phyloP scores from a whole-genome alignment of 2,888 invertebrate species.

The Sarcophaga rosellei region DNA sequence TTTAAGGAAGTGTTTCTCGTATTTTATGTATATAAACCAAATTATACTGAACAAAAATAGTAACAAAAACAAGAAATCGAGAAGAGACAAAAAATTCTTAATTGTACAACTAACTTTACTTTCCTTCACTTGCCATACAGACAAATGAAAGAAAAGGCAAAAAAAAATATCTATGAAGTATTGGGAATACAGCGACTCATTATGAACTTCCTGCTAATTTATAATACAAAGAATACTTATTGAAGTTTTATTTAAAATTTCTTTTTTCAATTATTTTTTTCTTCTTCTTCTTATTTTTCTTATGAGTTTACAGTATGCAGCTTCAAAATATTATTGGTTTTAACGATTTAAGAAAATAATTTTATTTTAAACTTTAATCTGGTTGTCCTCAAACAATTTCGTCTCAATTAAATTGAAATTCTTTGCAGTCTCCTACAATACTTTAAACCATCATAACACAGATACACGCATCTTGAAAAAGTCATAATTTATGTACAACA shows the following conservation, averaged over 20 bases:
- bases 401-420: slow-evolving; percentile 64
- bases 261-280: background rate
- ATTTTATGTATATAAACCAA: slow-evolving; percentile 42
- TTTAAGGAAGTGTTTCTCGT: slow-evolving; percentile 64
- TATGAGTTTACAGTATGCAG: background rate
- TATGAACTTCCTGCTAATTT: slow-evolving; percentile 68
- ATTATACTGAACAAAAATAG: slow-evolving; percentile 24
- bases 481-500: slow-evolving; percentile 55
- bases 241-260: background rate
- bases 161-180: slow-evolving; percentile 40
- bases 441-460: slow-evolving; percentile 29
- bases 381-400: slow-evolving; percentile 12
- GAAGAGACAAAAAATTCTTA: background rate
- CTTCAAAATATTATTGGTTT: too few relatives aligned
- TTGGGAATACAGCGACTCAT: slow-evolving; percentile 57
- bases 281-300: background rate
- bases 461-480: slow-evolving; percentile 23
- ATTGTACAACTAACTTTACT: slow-evolving; percentile 27
- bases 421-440: slow-evolving; percentile 35
- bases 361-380: slow-evolving; percentile 30
- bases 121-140: background rate
- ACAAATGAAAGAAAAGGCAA: background rate
- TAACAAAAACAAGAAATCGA: background rate
- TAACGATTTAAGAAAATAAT: background rate
- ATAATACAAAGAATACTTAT: slow-evolving; percentile 50